A percentile compares a stretch with the other conserved stretches of the same genome.
phyloP scores from a whole-genome alignment of 2,797 vertebrate species.

The Lutjanus argentimaculatus region DNA sequence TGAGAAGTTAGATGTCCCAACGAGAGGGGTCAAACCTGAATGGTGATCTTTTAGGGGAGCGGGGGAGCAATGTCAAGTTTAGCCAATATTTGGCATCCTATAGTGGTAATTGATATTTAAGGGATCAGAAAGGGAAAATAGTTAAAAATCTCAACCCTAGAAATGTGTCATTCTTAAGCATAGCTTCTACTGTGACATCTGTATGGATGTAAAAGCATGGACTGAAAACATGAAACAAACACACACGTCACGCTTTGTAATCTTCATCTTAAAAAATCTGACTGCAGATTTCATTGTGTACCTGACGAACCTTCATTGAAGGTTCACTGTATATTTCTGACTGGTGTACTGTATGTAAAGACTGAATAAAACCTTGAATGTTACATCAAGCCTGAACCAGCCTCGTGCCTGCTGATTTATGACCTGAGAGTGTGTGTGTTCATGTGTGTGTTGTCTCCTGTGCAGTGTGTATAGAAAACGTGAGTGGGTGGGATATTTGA shows the following conservation, averaged over 20 bases:
- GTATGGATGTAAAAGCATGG: conserved; percentile 63
- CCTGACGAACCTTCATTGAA: conserved; percentile 77
- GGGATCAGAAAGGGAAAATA: conserved; percentile 44
- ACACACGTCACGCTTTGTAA: conserved; percentile 65
- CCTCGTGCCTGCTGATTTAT: conserved; percentile 65
- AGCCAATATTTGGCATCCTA: conserved; percentile 79
- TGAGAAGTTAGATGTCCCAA: conserved; percentile 4
- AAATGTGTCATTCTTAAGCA: conserved; percentile 48
- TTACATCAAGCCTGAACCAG: conserved; percentile 74
- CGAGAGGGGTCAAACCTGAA: conserved; percentile 44
- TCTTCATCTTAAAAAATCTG: conserved; percentile 67
- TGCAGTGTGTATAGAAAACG: conserved; percentile 31
- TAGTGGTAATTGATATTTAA: conserved; percentile 38
- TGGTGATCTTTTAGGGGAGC: conserved; percentile 12
- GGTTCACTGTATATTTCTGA: conserved; percentile 87
- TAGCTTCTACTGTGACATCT: conserved; percentile 70
- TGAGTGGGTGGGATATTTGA: conserved; percentile 50
- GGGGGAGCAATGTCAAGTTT: conserved; percentile 58
- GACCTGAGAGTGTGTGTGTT: conserved; percentile 19
- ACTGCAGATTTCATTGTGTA: conserved; percentile 79
- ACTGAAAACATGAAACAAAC: conserved; percentile 57
- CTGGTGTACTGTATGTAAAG: conserved; percentile 88
- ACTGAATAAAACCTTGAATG: conserved; percentile 90
- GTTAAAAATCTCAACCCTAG: conserved; percentile 28
- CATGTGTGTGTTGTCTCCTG: conserved; percentile 7